phyloP scores from a whole-genome alignment of 2,113 vertebrate genomes.

The Sylvilagus bachmani region DNA sequence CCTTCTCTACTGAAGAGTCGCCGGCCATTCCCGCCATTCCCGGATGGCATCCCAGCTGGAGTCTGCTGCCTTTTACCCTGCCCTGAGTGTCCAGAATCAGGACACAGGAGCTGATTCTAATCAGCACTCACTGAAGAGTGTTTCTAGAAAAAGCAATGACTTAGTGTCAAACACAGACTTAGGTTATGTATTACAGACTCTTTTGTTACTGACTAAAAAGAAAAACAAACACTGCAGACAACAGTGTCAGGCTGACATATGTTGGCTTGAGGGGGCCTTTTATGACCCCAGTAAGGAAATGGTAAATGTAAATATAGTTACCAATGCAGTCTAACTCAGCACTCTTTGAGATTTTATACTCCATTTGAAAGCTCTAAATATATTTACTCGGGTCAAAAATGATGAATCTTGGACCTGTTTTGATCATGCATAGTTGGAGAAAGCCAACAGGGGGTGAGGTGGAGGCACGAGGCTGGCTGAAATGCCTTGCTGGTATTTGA shows the following conservation, averaged over 20 bases:
- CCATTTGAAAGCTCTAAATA: neutral
- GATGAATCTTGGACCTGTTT: neutral
- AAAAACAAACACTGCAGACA: conserved; percentile 3
- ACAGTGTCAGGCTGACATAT: neutral
- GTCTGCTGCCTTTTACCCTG: neutral
- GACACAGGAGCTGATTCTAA: neutral
- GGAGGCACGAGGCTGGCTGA: neutral
- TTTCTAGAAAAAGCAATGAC: conserved; percentile 62
- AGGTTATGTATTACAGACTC: neutral
- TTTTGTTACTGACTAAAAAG: conserved; percentile 15
- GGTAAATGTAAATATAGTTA: neutral
- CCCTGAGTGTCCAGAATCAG: neutral
- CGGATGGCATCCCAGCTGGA: neutral
- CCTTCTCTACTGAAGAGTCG: neutral
- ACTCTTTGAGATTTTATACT: neutral
- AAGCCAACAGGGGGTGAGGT: neutral
- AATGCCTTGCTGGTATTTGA: neutral
- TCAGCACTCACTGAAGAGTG: conserved; percentile 45
- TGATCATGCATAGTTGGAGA: neutral
- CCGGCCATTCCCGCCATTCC: neutral
- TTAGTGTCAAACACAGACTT: neutral
- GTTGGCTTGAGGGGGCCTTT: neutral
- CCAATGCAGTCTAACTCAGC: neutral
- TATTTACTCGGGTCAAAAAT: neutral
- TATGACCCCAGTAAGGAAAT: neutral